Evolutionary conservation across 2,888 invertebrate species (phyloP), one percentile per base, ranked within the genome.

Genomic region (Abscondita cerata): DNA sequence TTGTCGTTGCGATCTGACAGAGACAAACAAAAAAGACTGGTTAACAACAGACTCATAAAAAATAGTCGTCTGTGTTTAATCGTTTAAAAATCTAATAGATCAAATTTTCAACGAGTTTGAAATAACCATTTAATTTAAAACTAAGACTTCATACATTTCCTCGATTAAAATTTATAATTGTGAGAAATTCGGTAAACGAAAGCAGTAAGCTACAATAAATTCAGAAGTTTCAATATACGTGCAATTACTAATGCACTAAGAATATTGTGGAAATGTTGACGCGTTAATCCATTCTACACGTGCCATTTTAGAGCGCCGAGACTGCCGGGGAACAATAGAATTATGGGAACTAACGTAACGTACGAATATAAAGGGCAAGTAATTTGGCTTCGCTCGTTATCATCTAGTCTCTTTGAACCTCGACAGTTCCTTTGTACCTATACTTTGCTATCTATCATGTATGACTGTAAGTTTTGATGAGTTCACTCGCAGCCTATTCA

Each of bases 361-460:
- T 71, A 70, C 70, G 72, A 74, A 74, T 75, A 76, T 75, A 76
- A 76, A 75, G 75, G 74, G 67, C 70, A 72, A 73, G 73, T 76
- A 75, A 76, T 76, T 76, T 75, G 74, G 73, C 74, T 71, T 71
- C 71, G 73, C 73, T 77, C 76, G 74, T 76, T 76, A 76, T 76
- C 76, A 72, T 73, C 72, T 68, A 72, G 74, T 76, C 76, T 76
- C 76, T 75, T 75, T 75, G 76, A 75, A 71, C 72, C 64, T 66
- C 64, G 52, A 63, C 66, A 69, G 67, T 67, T 69, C 73, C 73
- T 73, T 74, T 73, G 71, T 70, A 62, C 68, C 66, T 66, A 66
- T 60, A 65, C 65, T 63, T 59, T 53, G 64, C 66, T 69, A 68
- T 68, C 68, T 67, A 65, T 67, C 67, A 66, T 69, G 70, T 70